phyloP scores from a whole-genome alignment of 2,113 vertebrate species.

The Eulacestoma nigropectus region DNA sequence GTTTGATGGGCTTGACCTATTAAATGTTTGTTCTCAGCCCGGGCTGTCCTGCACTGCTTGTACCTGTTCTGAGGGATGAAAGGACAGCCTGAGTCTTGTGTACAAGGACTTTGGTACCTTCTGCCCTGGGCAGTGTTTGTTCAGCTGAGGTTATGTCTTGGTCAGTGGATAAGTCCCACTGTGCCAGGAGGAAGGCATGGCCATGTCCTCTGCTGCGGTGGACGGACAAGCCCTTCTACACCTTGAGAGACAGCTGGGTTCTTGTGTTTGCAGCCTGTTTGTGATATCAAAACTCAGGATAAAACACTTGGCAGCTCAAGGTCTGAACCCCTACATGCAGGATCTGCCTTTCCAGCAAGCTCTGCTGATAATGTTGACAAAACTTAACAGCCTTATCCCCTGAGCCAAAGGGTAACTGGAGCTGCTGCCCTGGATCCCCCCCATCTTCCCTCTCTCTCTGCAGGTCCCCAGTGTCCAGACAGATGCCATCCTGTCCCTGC shows the following conservation, averaged over 20 bases:
- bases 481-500: slow-evolving; percentile 61
- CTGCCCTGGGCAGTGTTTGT: not conserved
- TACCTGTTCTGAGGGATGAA: not conserved
- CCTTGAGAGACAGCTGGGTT: not conserved
- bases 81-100: not conserved
- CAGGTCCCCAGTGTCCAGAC: slow-evolving; percentile 57
- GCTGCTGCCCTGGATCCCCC: not conserved
- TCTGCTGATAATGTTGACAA: not conserved
- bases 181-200: not conserved
- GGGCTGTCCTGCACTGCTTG: not conserved
- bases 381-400: not conserved
- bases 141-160: not conserved
- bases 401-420: not conserved
- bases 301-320: not conserved
- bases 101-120: not conserved
- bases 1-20: not conserved
- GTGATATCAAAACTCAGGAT: not conserved
- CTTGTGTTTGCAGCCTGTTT: not conserved
- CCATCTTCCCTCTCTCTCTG: slow-evolving; percentile 46
- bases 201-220: not conserved
- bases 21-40: not conserved
- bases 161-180: not conserved
- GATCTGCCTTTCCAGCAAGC: not conserved
- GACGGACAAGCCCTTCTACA: not conserved
- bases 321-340: not conserved